A percentile compares a stretch with the other conserved stretches of the same genome.
These are phyloP conservation scores for Rhagologus leucostigma DNA, from an alignment of 2,113 vertebrate genomes.

Conservation along the genomic window DNA sequence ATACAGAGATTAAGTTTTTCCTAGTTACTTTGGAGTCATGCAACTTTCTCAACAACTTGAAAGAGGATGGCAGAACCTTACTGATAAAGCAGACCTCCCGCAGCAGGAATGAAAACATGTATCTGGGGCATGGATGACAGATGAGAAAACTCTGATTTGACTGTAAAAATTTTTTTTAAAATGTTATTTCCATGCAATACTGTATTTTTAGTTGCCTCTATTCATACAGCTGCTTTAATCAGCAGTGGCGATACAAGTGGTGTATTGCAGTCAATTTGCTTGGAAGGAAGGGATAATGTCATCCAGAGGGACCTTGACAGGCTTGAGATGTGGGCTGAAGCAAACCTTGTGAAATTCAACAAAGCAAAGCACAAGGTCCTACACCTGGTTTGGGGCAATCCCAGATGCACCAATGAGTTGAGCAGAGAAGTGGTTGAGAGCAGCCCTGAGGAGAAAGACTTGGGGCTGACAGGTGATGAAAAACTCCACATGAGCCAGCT, in stretches of 20 bases:
- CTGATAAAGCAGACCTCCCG: neutral
- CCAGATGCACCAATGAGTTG: neutral
- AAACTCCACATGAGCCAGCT: no score
- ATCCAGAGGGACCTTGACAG: neutral
- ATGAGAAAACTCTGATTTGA: neutral
- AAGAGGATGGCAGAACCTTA: neutral
- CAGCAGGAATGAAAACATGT: fast-evolving
- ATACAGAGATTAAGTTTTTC: neutral
- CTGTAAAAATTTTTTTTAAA: neutral
- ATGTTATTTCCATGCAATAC: neutral
- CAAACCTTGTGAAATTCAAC: neutral
- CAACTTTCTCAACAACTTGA: neutral
- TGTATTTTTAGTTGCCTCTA: neutral
- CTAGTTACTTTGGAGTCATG: neutral
- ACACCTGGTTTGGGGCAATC: no score
- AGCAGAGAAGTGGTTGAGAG: neutral
- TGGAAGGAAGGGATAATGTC: neutral
- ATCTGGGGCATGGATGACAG: neutral
- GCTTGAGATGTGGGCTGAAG: neutral
- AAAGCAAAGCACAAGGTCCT: neutral
- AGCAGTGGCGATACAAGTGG: neutral
- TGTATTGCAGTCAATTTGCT: neutral
- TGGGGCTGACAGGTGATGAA: neutral
- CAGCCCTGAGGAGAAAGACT: neutral
- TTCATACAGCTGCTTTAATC: neutral